Conservation (phyloP, 2,888 invertebrate species). For the Hedychridium roseum region DNA sequence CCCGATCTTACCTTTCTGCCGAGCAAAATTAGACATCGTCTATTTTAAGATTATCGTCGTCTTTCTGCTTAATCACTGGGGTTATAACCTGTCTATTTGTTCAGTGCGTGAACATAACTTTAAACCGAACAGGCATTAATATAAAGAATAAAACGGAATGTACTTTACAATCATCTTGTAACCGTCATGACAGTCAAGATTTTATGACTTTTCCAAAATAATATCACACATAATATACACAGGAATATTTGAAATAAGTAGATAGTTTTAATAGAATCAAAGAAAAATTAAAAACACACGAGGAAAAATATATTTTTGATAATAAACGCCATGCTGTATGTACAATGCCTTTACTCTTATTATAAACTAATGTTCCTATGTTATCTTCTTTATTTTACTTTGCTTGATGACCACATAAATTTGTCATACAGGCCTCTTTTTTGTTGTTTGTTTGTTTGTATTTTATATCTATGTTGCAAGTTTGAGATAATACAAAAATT, state of each 20-base stretch:
- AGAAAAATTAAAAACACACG: slow-evolving; percentile 43
- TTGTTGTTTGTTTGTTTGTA: too few species aligned
- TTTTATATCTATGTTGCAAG: too few species aligned
- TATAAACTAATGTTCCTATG: slow-evolving; percentile 44
- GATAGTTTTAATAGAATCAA: slow-evolving; percentile 24
- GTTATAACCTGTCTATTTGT: slow-evolving; percentile 21
- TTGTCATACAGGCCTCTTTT: too few species aligned
- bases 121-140: neutral
- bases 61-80: slow-evolving; percentile 25
- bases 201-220: neutral
- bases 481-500: too few species aligned
- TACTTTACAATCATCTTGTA: too few species aligned
- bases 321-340: slow-evolving; percentile 53
- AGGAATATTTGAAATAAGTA: slow-evolving; percentile 26
- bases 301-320: slow-evolving; percentile 46
- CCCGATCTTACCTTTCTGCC: too few species aligned
- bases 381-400: slow-evolving; percentile 10
- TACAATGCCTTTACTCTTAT: slow-evolving; percentile 52
- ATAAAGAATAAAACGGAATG: too few species aligned
- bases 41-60: slow-evolving; percentile 34
- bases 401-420: neutral
- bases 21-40: slow-evolving; percentile 15
- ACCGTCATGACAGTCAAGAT: too few species aligned
- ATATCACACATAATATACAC: slow-evolving; percentile 2
- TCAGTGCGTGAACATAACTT: slow-evolving; percentile 4